These are phyloP conservation scores for Platygyra sinensis DNA, from an alignment of 64 coral and sea anemone species.

Conservation along the genomic window DNA sequence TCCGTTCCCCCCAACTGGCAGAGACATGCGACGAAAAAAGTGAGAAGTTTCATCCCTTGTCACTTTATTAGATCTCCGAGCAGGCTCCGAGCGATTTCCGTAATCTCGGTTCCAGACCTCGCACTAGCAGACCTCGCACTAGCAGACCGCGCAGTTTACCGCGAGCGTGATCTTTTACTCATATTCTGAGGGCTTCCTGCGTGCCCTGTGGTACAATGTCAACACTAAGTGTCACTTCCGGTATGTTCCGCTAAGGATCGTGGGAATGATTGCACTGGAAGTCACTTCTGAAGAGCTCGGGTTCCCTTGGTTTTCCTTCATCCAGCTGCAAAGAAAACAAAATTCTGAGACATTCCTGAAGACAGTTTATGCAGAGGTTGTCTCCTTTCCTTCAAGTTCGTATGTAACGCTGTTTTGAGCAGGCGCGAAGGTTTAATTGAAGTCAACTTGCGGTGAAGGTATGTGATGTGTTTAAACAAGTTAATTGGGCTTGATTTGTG, in stretches of 20 bases:
- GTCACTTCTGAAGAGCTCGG: neutral
- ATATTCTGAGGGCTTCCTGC: no score
- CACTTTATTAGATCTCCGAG: no score
- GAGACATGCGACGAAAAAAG: no score
- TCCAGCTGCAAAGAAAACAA: neutral
- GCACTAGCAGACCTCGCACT: no score
- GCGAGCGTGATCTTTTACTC: no score
- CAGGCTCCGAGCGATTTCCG: no score
- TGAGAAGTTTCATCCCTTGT: no score
- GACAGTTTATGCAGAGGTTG: neutral
- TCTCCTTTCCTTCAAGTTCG: neutral
- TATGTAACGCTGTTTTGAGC: neutral
- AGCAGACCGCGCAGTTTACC: no score
- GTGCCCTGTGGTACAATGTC: no score
- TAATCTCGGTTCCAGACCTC: no score
- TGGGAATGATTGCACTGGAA: neutral
- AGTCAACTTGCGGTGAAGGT: slow-evolving; percentile 21
- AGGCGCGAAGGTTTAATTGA: no score
- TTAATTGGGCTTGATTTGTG: neutral
- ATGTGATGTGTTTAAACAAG: slow-evolving; percentile 9
- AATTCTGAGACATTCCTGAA: neutral
- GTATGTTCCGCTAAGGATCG: neutral
- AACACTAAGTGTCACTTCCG: neutral
- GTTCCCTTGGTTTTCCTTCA: neutral
- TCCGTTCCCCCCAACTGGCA: no score